Evolutionary conservation across 2,888 invertebrate genomes (phyloP).

Genomic region (Sarcophaga rosellei): DNA sequence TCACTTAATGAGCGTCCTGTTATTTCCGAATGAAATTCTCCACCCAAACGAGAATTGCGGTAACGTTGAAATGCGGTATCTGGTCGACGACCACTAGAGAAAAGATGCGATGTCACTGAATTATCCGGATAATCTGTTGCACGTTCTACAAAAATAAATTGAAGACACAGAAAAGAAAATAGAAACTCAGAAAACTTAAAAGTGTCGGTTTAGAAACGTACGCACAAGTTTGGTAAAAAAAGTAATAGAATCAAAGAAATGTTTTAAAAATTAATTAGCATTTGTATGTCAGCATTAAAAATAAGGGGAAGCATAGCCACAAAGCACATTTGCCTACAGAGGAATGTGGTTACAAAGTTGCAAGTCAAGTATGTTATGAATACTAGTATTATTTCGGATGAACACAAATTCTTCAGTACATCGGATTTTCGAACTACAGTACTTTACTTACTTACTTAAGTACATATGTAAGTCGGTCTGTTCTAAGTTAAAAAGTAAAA

Average conservation of each 20-base stretch:
- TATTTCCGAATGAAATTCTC: slow-evolving; percentile 94
- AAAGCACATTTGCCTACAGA: not conserved
- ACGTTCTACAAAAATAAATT: slow-evolving; percentile 85
- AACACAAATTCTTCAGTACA: no score
- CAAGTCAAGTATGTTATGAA: no score
- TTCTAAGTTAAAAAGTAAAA: no score
- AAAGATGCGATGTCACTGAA: slow-evolving; percentile 91
- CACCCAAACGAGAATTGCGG: slow-evolving; percentile 92
- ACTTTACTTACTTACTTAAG: no score
- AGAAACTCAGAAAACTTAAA: not conserved
- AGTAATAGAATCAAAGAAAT: slow-evolving; percentile 7
- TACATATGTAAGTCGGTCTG: no score
- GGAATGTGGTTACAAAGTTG: no score
- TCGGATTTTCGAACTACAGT: no score
- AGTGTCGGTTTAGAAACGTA: slow-evolving; percentile 13
- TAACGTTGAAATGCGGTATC: slow-evolving; percentile 93
- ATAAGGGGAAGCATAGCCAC: not conserved
- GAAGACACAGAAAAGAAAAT: not conserved
- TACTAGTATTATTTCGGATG: no score
- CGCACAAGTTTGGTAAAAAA: not conserved
- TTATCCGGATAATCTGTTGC: slow-evolving; percentile 95
- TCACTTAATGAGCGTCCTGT: slow-evolving; percentile 93
- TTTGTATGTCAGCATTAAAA: slow-evolving; percentile 18
- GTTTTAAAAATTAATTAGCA: slow-evolving; percentile 40
- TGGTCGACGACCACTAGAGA: slow-evolving; percentile 90